A percentile compares a stretch with the other conserved stretches of the same genome.
Conservation (phyloP, 2,797 vertebrate genomes). For the Aldrovandia affinis region DNA sequence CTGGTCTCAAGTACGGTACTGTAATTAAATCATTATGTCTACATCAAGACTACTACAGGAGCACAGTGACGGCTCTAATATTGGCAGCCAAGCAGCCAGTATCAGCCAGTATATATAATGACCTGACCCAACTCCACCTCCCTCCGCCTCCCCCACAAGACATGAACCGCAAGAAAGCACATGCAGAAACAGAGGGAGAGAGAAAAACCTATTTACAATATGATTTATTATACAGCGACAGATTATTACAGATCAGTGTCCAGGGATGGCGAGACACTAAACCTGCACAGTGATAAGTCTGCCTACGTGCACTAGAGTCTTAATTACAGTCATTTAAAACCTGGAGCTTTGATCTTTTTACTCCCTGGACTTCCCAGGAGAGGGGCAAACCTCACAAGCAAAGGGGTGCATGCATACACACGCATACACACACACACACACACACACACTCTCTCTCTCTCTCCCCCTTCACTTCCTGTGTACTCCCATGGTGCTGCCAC, state of each 20-base stretch:
- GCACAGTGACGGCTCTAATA: not conserved
- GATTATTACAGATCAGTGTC: not conserved
- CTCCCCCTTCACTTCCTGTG: slow-evolving; percentile 18
- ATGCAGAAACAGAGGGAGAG: not conserved
- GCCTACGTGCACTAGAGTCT: not conserved
- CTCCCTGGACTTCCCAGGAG: not conserved
- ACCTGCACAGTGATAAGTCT: not conserved
- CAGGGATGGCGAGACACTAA: not conserved
- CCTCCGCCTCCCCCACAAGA: not conserved
- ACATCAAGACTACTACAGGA: not conserved
- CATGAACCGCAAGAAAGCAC: not conserved
- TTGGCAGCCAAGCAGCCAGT: not conserved
- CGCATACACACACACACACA: not conserved
- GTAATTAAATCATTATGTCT: too few relatives aligned
- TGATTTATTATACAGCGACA: not conserved
- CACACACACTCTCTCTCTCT: not conserved
- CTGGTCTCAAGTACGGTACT: not conserved
- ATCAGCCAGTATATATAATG: not conserved
- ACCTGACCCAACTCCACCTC: not conserved
- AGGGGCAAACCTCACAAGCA: not conserved
- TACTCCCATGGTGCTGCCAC: slow-evolving; percentile 12
- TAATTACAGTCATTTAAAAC: not conserved
- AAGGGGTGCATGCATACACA: not conserved
- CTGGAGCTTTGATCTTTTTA: not conserved
- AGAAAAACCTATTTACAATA: not conserved